Conservation (phyloP, 2,113 vertebrate species). For the Indicator maculatus region DNA sequence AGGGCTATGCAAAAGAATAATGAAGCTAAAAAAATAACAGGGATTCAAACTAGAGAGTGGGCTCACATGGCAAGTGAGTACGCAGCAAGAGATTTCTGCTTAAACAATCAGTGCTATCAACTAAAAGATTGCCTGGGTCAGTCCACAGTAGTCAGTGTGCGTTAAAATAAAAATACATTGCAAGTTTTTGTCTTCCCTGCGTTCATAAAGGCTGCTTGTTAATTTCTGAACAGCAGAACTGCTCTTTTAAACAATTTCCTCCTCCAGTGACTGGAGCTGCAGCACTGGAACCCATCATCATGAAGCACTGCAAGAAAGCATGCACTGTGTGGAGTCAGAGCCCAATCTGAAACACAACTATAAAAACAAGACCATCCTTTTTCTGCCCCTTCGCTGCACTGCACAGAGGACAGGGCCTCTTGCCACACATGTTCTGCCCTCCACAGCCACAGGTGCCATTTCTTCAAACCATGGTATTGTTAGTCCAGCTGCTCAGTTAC, state of each 20-base stretch:
- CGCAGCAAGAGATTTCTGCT: background rate
- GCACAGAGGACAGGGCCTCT: background rate
- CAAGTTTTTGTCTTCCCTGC: constrained; percentile 16
- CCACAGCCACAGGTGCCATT: background rate
- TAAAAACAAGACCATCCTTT: constrained; percentile 17
- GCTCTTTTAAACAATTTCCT: constrained; percentile 34
- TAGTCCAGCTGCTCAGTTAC: background rate
- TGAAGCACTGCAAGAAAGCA: constrained; percentile 16
- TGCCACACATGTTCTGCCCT: background rate
- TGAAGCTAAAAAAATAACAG: background rate
- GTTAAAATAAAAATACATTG: background rate
- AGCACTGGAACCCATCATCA: background rate
- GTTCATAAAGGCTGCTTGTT: constrained; percentile 19
- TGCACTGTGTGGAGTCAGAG: background rate
- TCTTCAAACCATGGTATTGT: background rate
- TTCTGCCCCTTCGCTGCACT: background rate
- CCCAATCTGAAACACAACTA: background rate
- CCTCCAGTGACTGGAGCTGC: constrained; percentile 38
- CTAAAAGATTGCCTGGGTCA: background rate
- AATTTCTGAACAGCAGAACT: background rate
- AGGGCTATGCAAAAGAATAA: background rate
- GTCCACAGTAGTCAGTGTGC: background rate
- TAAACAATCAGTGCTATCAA: background rate
- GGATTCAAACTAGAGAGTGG: background rate
- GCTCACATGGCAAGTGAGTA: background rate